These are phyloP conservation scores for Drosophila multiciliata DNA, from an alignment of 2,888 invertebrate species.

Conservation along the genomic window DNA sequence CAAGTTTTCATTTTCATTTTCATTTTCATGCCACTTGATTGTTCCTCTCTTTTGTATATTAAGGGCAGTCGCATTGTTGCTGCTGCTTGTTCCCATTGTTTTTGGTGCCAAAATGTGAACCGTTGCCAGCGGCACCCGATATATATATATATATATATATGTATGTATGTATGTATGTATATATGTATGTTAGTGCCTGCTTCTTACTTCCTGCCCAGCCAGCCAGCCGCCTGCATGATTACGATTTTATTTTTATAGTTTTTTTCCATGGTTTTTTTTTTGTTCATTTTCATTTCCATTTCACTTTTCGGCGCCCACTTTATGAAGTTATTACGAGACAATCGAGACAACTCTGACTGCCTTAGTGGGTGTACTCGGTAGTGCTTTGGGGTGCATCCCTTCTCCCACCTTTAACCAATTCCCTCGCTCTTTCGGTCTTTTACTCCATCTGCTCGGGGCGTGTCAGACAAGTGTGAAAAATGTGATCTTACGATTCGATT, in stretches of 20 bases:
- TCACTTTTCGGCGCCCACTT: slow-evolving; percentile 63
- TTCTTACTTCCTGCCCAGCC: slow-evolving; percentile 49
- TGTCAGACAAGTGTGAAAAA: slow-evolving; percentile 71
- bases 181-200: slow-evolving; percentile 15
- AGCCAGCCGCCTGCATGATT: slow-evolving; percentile 15
- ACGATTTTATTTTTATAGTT: slow-evolving; percentile 4
- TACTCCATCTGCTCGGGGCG: slow-evolving; percentile 30
- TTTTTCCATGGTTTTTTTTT: slow-evolving; percentile 37
- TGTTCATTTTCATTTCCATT: slow-evolving; percentile 53
- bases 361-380: slow-evolving; percentile 72
- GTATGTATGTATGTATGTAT: background rate
- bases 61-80: slow-evolving; percentile 56
- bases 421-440: no score
- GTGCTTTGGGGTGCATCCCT: slow-evolving; percentile 5
- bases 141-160: background rate
- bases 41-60: slow-evolving; percentile 53
- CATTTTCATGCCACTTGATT: slow-evolving; percentile 66
- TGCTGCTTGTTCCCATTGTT: slow-evolving; percentile 14
- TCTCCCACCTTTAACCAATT: background rate
- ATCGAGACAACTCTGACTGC: slow-evolving; percentile 1
- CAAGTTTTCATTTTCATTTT: slow-evolving; percentile 77
- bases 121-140: slow-evolving; percentile 3
- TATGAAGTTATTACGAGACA: slow-evolving; percentile 72
- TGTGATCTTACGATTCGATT: slow-evolving; percentile 45
- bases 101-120: slow-evolving; percentile 39